phyloP scores from a whole-genome alignment of 1,140 invertebrate genomes.

The Euwallacea fornicatus region DNA sequence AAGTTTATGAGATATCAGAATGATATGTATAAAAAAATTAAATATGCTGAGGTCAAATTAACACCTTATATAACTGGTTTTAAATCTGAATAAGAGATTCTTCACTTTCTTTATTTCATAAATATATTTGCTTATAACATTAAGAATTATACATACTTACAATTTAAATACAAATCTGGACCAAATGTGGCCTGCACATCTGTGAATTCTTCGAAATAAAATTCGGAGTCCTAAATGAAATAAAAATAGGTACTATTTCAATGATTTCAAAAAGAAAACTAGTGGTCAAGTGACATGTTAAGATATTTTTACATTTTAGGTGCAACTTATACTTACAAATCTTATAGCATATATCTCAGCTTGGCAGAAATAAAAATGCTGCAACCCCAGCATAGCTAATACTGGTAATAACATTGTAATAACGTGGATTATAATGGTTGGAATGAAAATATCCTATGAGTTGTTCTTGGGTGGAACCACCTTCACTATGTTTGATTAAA shows the following conservation, averaged over 20 bases:
- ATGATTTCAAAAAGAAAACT: no score
- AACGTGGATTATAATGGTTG: background rate
- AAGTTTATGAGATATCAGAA: background rate
- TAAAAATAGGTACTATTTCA: background rate
- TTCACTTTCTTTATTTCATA: background rate
- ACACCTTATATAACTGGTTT: background rate
- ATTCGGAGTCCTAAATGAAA: conserved; percentile 42
- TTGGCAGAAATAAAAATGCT: conserved; percentile 2
- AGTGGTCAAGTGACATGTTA: background rate
- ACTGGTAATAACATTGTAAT: conserved; percentile 11
- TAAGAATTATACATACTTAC: conserved; percentile 33
- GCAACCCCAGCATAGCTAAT: conserved; percentile 8
- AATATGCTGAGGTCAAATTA: background rate
- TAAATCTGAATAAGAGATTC: background rate
- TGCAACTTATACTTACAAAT: conserved; percentile 41
- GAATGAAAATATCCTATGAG: background rate
- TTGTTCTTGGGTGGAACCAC: background rate
- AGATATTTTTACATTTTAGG: background rate
- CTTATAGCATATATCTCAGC: conserved; percentile 45
- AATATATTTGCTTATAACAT: background rate
- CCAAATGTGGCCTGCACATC: conserved; percentile 43
- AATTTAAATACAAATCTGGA: conserved; percentile 39
- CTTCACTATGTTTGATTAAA: no score
- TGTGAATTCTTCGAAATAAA: conserved; percentile 45
- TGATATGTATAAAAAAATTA: background rate